Base-by-base conservation (phyloP, 2,113 vertebrate genomes). In the Helogale parvula region DNA sequence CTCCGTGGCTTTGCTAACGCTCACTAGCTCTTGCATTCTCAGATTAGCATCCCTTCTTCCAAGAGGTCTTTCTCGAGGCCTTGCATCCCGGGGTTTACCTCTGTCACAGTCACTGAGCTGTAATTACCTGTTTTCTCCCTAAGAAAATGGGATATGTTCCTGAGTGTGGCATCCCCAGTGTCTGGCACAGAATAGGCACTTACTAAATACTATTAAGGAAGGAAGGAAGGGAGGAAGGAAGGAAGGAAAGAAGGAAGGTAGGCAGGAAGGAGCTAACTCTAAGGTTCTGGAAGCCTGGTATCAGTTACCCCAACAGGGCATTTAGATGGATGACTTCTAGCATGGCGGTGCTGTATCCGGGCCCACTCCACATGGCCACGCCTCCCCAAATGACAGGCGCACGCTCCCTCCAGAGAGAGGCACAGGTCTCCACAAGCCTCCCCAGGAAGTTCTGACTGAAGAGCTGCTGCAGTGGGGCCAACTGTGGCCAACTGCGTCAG, bases 401-500 rank as follows among this genome's bases (percentile, higher is more conserved):
- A 60, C 2, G 4, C 38, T 83, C 38, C 54, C 80, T 81, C 27
- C 4, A 33, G 72, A 68, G 91, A 82, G 74, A 81, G 27, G 83
- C 12, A 3, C 25, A 41, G 33, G 66, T 65, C 86, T 95, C 84
- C 79, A 82, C 3, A 10, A 83, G 79, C 66, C 2, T 33, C 88
- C 68, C 60, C 23, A n/a, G 96, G 97, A 88, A 91, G 57, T 82
- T 98, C 95, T 19, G 16, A 93, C 54, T 35, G 41, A 54, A 65
- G 95, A 45, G 50, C 65, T 74, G 76, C 90, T 72, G 90, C 85
- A 79, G 47, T 5, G 0, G 0, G 15, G 96, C 98, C 97, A 97
- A 15, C 71, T 90, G 97, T 80, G 95, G 98, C 98, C 97, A 97
- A 98, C 95, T 97, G 94, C 96, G 90, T 94, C 98, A 93, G 98